Evolutionary conservation across 2,113 vertebrate genomes (phyloP), one percentile per base, ranked within the genome.

Genomic region (Barbus barbus): DNA sequence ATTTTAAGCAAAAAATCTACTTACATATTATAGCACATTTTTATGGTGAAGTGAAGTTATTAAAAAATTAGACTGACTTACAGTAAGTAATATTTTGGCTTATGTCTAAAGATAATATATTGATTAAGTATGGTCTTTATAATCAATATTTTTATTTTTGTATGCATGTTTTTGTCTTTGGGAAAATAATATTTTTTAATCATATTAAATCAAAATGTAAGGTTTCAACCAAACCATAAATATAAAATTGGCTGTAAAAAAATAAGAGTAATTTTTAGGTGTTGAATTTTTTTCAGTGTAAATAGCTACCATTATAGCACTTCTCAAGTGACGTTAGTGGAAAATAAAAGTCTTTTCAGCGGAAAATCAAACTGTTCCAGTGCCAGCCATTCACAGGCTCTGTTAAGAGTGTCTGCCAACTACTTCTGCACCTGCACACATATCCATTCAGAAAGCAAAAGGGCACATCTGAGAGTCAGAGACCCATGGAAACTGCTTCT

Each of bases 351-450:
- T 12, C 3, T 60, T 60, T 60, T 60, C 58, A 60, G 18, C 1
- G 53, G 53, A 22, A 22, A 56, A 22, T 9, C 53, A 9, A 81
- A 73, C 82, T 71, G 81, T 82, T 87, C 26, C 18, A 60, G 33
- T 87, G 84, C 86, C 84, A 87, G 80, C 65, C 71, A 86, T 89
- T 83, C 67, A 38, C n/a, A n/a, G n/a, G n/a, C n/a, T n/a, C n/a
- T n/a, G n/a, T n/a, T n/a, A 38, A 87, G 75, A 67, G 9, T 6
- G 36, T 5, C 71, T 81, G 85, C 51, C 28, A 81, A 53, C 83
- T 71, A 75, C 48, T 33, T 14, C 78, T 76, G 77, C 82, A 76
- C 86, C 82, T 87, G 82, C 77, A 83, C 82, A 69, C 24, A 9
- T 36, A 60, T 26, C 26, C 41, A 61, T 63, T 82, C 26, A 60